Evolutionary conservation across 53 echinoderm and acorn worm genomes (phyloP).

Genomic region (Crossaster papposus): DNA sequence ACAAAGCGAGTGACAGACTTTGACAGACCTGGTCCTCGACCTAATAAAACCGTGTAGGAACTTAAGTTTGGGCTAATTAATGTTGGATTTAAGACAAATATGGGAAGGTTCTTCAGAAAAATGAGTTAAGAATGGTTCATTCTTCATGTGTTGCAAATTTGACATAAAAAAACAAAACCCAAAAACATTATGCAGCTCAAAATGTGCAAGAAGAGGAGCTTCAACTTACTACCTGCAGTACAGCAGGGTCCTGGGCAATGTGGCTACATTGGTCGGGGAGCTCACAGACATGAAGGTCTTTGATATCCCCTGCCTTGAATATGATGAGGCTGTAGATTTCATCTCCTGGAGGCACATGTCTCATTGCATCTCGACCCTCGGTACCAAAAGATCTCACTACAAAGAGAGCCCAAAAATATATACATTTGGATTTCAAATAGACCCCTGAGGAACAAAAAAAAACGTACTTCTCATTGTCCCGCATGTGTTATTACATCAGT

Average conservation of each 20-base stretch:
- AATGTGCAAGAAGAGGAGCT: not conserved
- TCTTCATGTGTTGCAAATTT: no score
- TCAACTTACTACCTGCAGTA: slow-evolving; percentile 78
- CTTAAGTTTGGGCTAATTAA: no score
- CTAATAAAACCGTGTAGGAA: no score
- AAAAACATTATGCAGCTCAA: not conserved
- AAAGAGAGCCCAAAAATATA: not conserved
- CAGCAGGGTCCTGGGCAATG: slow-evolving; percentile 92
- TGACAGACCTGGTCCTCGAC: no score
- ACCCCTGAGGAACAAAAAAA: not conserved
- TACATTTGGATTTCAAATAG: no score
- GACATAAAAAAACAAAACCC: not conserved
- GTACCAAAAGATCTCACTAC: slow-evolving; percentile 95
- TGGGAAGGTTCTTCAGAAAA: no score
- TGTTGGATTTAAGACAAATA: no score
- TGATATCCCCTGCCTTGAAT: slow-evolving; percentile 91
- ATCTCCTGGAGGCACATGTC: slow-evolving; percentile 86
- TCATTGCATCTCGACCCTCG: slow-evolving; percentile 69
- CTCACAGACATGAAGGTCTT: slow-evolving; percentile 87
- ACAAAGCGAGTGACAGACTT: no score
- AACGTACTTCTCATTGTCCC: no score
- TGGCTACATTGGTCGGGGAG: slow-evolving; percentile 69
- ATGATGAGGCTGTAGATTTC: slow-evolving; percentile 94
- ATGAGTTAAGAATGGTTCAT: no score
- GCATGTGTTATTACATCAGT: no score